A percentile compares a stretch with the other conserved stretches of the same genome.
Conservation (phyloP, 2,113 vertebrate species). For the Mus spicilegus region DNA sequence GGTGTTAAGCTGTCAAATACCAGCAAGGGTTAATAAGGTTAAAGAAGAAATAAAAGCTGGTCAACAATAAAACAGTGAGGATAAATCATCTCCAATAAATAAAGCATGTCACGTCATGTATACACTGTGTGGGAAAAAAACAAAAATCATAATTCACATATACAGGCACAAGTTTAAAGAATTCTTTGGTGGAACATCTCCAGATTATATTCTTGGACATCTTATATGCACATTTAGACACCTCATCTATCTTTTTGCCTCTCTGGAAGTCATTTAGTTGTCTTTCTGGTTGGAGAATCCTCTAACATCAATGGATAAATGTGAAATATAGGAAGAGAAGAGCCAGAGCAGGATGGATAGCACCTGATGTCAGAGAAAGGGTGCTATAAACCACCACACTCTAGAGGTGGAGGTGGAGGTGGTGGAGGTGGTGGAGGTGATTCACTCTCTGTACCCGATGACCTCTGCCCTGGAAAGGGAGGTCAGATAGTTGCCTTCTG, state of each 20-base stretch:
- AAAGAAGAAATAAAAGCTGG: conserved; percentile 89
- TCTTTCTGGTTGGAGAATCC: conserved; percentile 57
- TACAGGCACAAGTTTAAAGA: conserved; percentile 64
- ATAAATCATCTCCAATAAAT: conserved; percentile 88
- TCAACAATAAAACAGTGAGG: conserved; percentile 85
- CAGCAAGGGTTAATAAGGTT: conserved; percentile 93
- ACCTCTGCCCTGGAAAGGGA: conserved; percentile 72
- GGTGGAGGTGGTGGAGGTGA: conserved; percentile 51
- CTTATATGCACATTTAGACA: background rate
- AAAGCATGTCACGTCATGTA: conserved; percentile 83
- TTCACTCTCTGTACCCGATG: conserved; percentile 69
- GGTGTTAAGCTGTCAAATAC: conserved; percentile 91
- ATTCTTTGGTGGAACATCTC: conserved; percentile 48
- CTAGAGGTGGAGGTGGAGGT: conserved; percentile 58
- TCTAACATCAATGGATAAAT: background rate
- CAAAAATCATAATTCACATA: conserved; percentile 81
- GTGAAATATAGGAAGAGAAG: conserved; percentile 69
- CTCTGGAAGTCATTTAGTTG: conserved; percentile 54
- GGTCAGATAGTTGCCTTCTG: conserved; percentile 61
- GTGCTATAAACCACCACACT: conserved; percentile 70
- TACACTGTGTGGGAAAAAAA: conserved; percentile 69
- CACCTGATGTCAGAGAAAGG: conserved; percentile 75
- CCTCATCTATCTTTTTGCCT: background rate
- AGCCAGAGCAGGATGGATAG: conserved; percentile 71
- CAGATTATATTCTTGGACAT: conserved; percentile 49